A percentile compares a stretch with the other conserved stretches of the same genome.
phyloP scores from a whole-genome alignment of 2,797 vertebrate species.

The Ficedula albicollis region DNA sequence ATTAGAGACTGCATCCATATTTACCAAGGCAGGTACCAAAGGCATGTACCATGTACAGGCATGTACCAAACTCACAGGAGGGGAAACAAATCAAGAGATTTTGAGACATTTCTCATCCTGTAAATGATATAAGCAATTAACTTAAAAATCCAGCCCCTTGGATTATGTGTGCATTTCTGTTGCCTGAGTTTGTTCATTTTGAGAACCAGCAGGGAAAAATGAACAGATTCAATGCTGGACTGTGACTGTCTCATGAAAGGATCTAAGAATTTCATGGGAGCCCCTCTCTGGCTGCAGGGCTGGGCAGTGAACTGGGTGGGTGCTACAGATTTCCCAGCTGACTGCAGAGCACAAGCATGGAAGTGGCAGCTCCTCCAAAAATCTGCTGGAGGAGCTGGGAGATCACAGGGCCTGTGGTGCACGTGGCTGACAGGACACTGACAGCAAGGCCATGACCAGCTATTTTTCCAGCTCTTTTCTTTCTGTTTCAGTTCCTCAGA shows the following conservation, averaged over 20 bases:
- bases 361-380: background rate
- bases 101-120: background rate
- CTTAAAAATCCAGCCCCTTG: background rate
- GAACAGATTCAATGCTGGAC: background rate
- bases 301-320: background rate
- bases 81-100: background rate
- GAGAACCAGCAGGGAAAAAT: background rate
- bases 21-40: background rate
- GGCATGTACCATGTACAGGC: too few relatives aligned
- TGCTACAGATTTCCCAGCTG: background rate
- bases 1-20: background rate
- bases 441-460: background rate
- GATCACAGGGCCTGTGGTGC: background rate
- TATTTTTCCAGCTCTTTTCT: background rate
- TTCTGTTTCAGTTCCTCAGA: conserved; percentile 24
- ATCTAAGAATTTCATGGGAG: background rate
- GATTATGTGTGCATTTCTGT: background rate
- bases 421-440: background rate
- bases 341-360: background rate
- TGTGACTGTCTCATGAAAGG: background rate
- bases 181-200: background rate
- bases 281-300: background rate
- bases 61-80: accelerated
- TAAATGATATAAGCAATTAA: background rate
- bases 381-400: background rate